These are phyloP conservation scores for Drosophila tropicalis DNA, from an alignment of 1,140 invertebrate genomes.

Conservation along the genomic window DNA sequence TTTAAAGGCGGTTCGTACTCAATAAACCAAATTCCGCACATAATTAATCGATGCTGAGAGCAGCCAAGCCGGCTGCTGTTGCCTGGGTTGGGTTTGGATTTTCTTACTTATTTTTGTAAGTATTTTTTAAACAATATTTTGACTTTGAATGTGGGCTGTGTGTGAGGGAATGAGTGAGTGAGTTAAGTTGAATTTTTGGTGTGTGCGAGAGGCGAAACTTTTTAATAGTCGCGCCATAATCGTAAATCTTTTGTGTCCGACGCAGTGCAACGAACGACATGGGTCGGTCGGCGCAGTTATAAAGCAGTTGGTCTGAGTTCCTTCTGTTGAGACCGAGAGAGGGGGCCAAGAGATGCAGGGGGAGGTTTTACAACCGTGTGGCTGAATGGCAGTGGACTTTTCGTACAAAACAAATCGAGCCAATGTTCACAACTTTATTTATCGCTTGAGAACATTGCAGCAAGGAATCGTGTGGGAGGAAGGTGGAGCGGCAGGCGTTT, in stretches of 20 bases:
- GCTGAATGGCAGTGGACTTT: conserved; percentile 13
- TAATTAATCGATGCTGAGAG: conserved; percentile 76
- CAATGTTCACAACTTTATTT: conserved; percentile 78
- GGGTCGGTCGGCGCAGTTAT: conserved; percentile 28
- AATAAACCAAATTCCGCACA: conserved; percentile 82
- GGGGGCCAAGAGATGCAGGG: no score
- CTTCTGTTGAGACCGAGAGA: background rate
- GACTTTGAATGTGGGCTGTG: conserved; percentile 73
- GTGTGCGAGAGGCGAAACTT: conserved; percentile 76
- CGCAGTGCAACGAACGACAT: conserved; percentile 74
- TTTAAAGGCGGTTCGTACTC: conserved; percentile 81
- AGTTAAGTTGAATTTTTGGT: conserved; percentile 42
- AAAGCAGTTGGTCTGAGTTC: conserved; percentile 35
- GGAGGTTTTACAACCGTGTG: background rate
- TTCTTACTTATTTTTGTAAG: conserved; percentile 7
- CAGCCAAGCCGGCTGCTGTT: conserved; percentile 39
- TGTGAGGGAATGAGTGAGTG: conserved; percentile 49
- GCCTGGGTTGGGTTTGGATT: conserved; percentile 8
- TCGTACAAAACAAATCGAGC: conserved; percentile 70
- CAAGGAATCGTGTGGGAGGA: background rate
- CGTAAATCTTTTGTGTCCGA: conserved; percentile 81
- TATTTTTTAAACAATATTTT: conserved; percentile 62
- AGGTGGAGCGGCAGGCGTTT: background rate
- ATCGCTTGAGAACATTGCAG: conserved; percentile 62
- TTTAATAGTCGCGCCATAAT: conserved; percentile 82